phyloP scores from a whole-genome alignment of 2,888 invertebrate species.

The Rapana venosa region DNA sequence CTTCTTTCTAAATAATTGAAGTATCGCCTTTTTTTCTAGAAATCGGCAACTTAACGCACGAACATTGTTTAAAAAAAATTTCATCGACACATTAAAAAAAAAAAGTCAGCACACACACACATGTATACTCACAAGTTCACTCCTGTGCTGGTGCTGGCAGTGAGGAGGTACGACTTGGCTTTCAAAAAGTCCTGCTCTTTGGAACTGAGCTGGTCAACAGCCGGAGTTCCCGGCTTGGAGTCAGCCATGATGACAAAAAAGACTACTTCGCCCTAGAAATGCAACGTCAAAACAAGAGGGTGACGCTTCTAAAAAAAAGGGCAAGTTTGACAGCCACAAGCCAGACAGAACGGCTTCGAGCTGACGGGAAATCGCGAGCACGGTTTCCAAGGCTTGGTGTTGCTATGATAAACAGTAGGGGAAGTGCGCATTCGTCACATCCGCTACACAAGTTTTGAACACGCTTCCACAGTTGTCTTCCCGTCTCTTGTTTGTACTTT shows the following conservation, averaged over 20 bases:
- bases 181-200: constrained; percentile 75
- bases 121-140: constrained; percentile 74
- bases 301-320: not conserved
- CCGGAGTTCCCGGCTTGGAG: constrained; percentile 21
- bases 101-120: not conserved
- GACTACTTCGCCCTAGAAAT: not conserved
- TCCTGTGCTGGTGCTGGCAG: constrained; percentile 75
- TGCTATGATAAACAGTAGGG: constrained; percentile 70
- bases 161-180: constrained; percentile 77
- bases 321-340: not conserved
- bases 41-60: too few relatives aligned
- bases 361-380: not conserved
- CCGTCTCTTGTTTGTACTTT: too few relatives aligned
- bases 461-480: constrained; percentile 54
- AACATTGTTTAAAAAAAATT: too few relatives aligned
- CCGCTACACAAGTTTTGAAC: constrained; percentile 55
- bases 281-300: not conserved
- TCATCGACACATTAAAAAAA: too few relatives aligned
- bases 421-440: constrained; percentile 61
- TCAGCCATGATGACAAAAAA: not conserved
- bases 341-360: not conserved
- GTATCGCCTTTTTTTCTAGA: too few relatives aligned
- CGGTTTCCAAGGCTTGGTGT: constrained; percentile 59
- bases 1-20: too few relatives aligned
- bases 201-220: not conserved